Base-by-base conservation (phyloP, 2,113 vertebrate genomes). In the Siniperca knerii region DNA sequence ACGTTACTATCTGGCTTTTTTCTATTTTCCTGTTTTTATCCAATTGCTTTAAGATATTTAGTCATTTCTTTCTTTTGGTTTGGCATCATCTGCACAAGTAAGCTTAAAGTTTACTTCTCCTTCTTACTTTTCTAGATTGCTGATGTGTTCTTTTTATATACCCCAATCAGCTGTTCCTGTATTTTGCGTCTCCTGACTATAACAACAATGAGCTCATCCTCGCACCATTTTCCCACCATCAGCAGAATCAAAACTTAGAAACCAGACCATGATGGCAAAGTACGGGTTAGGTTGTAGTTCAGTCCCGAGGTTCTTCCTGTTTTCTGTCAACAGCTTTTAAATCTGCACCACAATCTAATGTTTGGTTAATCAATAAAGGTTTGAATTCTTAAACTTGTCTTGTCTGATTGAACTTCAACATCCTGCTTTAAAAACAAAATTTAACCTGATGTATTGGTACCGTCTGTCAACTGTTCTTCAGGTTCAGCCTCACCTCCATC, bases 401-500 rank as follows among this genome's bases (percentile, higher is more conserved):
- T 16, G 60, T 13, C 66, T 66, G 50, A 52, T 9, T 77, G 35
- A 89, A 52, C 40, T 16, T 66, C 6, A 68, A 69, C 65, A 79
- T 68, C 29, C 86, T 68, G 33, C 55, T 78, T 83, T 48, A 66
- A 75, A 73, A 81, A 58, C 13, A 48, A 37, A 6, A 60, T 70
- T 74, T 5, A 61, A 67, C 25, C 57, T 52, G 18, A 44, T n/a
- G 0, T 6, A 64, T 29, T 29, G 2, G 29, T 29, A 94, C 91
- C 88, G 3, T 80, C 75, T 16, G 69, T 81, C 21, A 40, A 25
- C 64, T 52, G 75, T 33, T 84, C 86, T 62, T 75, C 79, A 33
- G 57, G 71, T 68, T 75, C 50, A 65, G 6, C 42, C 80, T 88
- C 87, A 79, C 82, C 85, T 88, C 29, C 74, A 0, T 75, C 44